phyloP scores from a whole-genome alignment of 2,797 vertebrate species.

The Smutsia temminckii region DNA sequence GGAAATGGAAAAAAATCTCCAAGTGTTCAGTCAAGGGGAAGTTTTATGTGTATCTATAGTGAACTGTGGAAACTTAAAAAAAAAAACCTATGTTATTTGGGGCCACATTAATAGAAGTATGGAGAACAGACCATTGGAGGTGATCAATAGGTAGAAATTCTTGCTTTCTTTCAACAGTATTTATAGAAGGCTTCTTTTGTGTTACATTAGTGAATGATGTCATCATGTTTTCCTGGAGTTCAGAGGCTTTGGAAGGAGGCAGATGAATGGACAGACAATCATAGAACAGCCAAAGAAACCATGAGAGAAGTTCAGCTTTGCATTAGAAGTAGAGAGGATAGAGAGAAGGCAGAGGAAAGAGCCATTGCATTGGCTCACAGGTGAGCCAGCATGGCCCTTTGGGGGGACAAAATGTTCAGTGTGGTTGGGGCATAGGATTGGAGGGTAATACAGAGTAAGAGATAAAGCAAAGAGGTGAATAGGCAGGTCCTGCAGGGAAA shows the following conservation, averaged over 20 bases:
- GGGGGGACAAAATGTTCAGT: background rate
- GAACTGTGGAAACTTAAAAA: background rate
- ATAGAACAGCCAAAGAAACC: background rate
- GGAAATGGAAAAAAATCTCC: background rate
- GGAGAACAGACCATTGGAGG: background rate
- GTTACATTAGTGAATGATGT: background rate
- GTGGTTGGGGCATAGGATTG: background rate
- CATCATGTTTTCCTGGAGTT: background rate
- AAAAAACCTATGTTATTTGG: background rate
- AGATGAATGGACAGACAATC: background rate
- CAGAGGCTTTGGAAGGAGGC: slow-evolving; percentile 24
- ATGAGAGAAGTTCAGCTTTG: background rate
- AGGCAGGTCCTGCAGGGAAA: background rate
- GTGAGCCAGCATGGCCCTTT: background rate
- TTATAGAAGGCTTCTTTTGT: background rate
- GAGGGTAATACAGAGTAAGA: background rate
- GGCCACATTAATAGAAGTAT: background rate
- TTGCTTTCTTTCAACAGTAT: background rate
- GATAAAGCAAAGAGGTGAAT: background rate
- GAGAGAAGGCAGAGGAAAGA: background rate
- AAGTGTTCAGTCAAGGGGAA: background rate
- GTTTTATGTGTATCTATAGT: background rate
- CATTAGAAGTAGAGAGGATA: background rate
- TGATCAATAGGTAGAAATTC: background rate
- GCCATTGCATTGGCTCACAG: background rate